Conservation (phyloP, 2,113 vertebrate genomes). For the Takifugu flavidus region DNA sequence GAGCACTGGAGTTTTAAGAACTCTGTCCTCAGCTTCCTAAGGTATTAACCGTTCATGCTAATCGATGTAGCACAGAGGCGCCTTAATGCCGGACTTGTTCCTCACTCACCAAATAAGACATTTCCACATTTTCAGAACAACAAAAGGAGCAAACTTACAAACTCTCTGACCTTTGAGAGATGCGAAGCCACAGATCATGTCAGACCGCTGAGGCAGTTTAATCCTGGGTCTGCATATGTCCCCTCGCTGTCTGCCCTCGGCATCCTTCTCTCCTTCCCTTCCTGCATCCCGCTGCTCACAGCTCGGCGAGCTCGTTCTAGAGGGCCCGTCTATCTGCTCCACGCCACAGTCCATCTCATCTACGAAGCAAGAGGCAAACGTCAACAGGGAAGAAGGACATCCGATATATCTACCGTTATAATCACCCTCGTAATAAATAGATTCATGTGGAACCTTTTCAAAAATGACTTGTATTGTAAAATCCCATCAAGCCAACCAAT, state of each 20-base stretch:
- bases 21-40: no score
- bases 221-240: conserved; percentile 74
- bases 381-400: background rate
- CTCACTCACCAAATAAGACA: conserved; percentile 8
- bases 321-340: conserved; percentile 87
- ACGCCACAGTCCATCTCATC: conserved; percentile 87
- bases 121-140: conserved; percentile 5
- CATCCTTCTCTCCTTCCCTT: conserved; percentile 67
- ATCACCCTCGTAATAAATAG: no score
- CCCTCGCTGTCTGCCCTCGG: conserved; percentile 64
- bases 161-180: conserved; percentile 88
- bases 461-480: no score
- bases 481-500: no score
- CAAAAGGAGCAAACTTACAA: conserved; percentile 49
- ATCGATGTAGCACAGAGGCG: no score
- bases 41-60: no score
- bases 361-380: conserved; percentile 29
- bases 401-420: no score
- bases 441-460: no score
- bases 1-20: no score
- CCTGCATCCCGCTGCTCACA: conserved; percentile 87
- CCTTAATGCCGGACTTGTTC: no score
- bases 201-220: conserved; percentile 88
- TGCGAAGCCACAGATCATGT: conserved; percentile 97
- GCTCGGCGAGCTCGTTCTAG: conserved; percentile 66